Evolutionary conservation across 1,140 invertebrate genomes (phyloP).

Genomic region (Harlomillsia oculata): DNA sequence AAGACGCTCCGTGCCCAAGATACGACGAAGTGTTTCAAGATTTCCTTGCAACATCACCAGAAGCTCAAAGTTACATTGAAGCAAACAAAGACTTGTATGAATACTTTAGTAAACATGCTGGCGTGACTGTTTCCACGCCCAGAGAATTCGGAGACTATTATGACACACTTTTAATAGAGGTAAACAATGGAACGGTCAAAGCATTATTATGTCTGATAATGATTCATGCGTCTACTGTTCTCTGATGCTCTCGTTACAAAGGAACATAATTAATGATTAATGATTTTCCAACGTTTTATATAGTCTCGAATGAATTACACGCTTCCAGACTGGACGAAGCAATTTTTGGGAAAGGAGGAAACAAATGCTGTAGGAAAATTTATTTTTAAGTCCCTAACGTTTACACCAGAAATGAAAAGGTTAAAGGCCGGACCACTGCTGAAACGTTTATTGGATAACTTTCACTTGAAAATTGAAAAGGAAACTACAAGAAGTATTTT

Average conservation of each 20-base stretch:
- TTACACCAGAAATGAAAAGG: slow-evolving; percentile 3
- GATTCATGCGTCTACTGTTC: no score
- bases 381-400: background rate
- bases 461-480: background rate
- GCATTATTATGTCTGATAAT: no score
- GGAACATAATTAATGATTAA: no score
- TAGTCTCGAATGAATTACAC: background rate
- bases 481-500: slow-evolving; percentile 48
- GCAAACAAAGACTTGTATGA: slow-evolving; percentile 53
- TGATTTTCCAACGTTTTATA: no score
- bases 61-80: slow-evolving; percentile 43
- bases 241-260: no score
- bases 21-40: slow-evolving; percentile 45
- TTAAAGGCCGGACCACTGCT: background rate
- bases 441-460: background rate
- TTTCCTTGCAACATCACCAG: slow-evolving; percentile 41
- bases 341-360: background rate
- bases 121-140: slow-evolving; percentile 36
- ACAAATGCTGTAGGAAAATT: background rate
- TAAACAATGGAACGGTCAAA: background rate
- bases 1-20: slow-evolving; percentile 54
- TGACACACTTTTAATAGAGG: slow-evolving; percentile 2
- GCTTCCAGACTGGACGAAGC: slow-evolving; percentile 4
- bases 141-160: background rate
- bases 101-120: slow-evolving; percentile 53